phyloP scores from a whole-genome alignment of 2,888 invertebrate genomes.

The Chloroclystis v-ata region DNA sequence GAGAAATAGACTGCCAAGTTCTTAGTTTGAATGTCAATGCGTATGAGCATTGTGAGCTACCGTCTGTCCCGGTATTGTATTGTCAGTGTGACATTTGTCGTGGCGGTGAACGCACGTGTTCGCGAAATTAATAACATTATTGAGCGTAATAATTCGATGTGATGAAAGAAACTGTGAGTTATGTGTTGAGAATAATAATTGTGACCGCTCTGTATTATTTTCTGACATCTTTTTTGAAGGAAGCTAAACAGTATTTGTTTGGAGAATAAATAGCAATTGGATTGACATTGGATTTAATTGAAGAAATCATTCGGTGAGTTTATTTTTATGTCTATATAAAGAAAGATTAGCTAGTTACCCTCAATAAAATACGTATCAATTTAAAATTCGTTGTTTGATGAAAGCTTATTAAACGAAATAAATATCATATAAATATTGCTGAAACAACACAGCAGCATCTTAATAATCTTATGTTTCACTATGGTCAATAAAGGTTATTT shows the following conservation, averaged over 20 bases:
- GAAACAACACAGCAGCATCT: too few relatives aligned
- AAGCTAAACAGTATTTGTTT: constrained; percentile 55
- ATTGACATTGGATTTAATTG: constrained; percentile 35
- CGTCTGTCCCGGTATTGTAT: constrained; percentile 40
- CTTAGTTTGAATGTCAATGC: constrained; percentile 56
- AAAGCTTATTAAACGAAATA: too few relatives aligned
- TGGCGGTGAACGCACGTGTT: constrained; percentile 34
- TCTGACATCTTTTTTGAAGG: constrained; percentile 57
- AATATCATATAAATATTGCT: too few relatives aligned
- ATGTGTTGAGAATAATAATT: constrained; percentile 51
- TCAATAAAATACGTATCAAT: background rate
- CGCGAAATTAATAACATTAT: constrained; percentile 27
- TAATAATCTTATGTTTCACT: too few relatives aligned
- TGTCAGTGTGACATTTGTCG: constrained; percentile 49
- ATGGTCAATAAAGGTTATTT: too few relatives aligned
- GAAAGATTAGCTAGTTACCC: background rate
- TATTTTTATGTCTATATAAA: background rate
- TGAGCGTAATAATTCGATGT: constrained; percentile 40
- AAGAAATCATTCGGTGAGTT: constrained; percentile 34
- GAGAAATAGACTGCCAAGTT: constrained; percentile 26
- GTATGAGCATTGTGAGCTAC: constrained; percentile 63
- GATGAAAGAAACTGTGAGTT: constrained; percentile 62
- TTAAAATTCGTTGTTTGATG: too few relatives aligned
- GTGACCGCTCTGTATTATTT: constrained; percentile 62
- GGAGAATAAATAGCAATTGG: constrained; percentile 32